Evolutionary conservation across 2,797 vertebrate species (phyloP), one percentile per base, ranked within the genome.

Genomic region (Gymnothorax reevesii): DNA sequence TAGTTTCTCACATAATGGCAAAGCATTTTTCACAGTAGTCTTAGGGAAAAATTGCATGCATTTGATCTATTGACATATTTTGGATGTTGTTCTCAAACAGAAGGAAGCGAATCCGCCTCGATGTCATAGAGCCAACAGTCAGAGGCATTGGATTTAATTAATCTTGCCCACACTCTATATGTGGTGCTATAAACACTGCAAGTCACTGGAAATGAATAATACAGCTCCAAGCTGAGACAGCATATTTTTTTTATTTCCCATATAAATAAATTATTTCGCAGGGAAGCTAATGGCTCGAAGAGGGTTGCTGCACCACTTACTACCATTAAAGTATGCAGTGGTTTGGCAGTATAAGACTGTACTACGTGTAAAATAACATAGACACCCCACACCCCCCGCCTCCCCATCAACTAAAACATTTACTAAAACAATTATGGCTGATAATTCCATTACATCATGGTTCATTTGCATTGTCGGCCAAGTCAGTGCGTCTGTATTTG

Each of bases 251-350:
- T 85, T 42, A 64, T 52, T 9, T 15, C 66, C 42, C 66, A 27
- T 73, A 85, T 75, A 85, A 85, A 85, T 57, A 85, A 73, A 85
- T 75, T n/a, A 75, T 57, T 57, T n/a, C 20, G 27, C 25, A 57
- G 54, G n/a, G 64, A 22, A 75, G 54, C 84, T 85, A 75, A 85
- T 57, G 66, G 57, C 57, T 83, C 59, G 22, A 25, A 13, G 55
- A 57, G 55, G 82, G 55, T 7, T 83, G 82, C 25, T 59, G 82
- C 55, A 0, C 52, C 82, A 33, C n/a, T n/a, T 83, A 59, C 55
- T 27, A 10, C 82, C 82, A 59, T 33, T 33, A 60, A 12, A 33
- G 57, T n/a, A 83, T 55, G 77, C 33, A 57, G 33, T n/a, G 59
- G 4, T 55, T 27, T 22, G 82, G 57, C 82, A 83, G 57, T 22